Percentiles rank a stretch among this genome's conserved stretches.
These are phyloP conservation scores for Lipotes vexillifer DNA, from an alignment of 2,113 vertebrate species.

Conservation along the genomic window DNA sequence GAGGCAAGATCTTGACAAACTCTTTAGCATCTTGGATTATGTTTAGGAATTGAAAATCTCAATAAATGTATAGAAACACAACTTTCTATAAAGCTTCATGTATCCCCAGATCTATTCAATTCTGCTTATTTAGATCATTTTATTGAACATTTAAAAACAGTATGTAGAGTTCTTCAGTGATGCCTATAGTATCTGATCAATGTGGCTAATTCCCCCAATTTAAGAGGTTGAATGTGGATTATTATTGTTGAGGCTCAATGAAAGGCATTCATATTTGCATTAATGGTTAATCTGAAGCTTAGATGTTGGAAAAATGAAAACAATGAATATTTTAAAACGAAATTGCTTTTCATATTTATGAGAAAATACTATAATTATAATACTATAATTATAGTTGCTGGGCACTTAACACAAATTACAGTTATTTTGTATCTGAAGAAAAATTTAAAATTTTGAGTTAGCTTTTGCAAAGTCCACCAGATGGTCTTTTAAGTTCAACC, in stretches of 20 bases:
- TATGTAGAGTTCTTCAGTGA: neutral
- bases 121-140: neutral
- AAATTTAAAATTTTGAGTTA: slow-evolving; percentile 32
- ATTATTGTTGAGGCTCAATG: neutral
- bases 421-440: slow-evolving; percentile 4
- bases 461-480: neutral
- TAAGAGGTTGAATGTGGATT: neutral
- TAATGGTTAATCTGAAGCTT: neutral
- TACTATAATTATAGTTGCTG: neutral
- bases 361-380: neutral
- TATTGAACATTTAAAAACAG: neutral
- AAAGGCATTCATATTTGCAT: neutral
- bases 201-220: neutral
- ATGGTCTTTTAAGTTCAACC: slow-evolving; percentile 14
- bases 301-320: neutral
- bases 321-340: neutral
- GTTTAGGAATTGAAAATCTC: neutral
- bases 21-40: neutral
- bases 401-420: neutral
- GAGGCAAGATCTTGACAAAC: neutral
- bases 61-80: neutral
- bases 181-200: neutral
- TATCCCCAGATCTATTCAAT: neutral
- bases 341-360: slow-evolving; percentile 1
- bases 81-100: neutral